These are phyloP conservation scores for Strix occidentalis DNA, from an alignment of 2,797 vertebrate species.

Conservation along the genomic window DNA sequence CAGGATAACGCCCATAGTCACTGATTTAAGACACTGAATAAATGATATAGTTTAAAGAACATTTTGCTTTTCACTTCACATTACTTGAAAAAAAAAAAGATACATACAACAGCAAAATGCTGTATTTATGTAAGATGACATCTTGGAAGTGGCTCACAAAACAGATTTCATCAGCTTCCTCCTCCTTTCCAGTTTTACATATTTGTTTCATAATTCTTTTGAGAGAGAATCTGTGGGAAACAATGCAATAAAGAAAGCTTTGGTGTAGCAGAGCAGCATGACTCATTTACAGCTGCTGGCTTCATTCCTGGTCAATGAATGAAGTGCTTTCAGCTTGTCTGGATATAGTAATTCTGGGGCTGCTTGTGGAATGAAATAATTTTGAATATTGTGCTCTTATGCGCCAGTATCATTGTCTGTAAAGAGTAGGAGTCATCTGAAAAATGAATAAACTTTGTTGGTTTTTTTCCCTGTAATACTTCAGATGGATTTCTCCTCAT, in stretches of 20 bases:
- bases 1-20: background rate
- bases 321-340: slow-evolving; percentile 31
- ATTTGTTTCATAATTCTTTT: slow-evolving; percentile 20
- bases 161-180: slow-evolving; percentile 30
- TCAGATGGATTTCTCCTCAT: background rate
- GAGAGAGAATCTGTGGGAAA: slow-evolving; percentile 1
- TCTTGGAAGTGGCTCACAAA: slow-evolving; percentile 12
- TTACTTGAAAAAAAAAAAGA: background rate
- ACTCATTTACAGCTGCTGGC: slow-evolving; percentile 63
- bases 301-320: slow-evolving; percentile 44
- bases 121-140: background rate
- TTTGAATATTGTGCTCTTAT: background rate
- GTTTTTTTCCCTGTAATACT: background rate
- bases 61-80: background rate
- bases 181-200: background rate
- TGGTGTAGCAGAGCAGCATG: background rate
- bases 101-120: background rate
- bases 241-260: slow-evolving; percentile 29
- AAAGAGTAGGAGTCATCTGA: background rate
- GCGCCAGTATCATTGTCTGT: background rate
- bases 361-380: slow-evolving; percentile 10
- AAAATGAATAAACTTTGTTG: background rate
- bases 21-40: background rate
- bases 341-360: background rate
- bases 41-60: background rate